A percentile compares a stretch with the other conserved stretches of the same genome.
Evolutionary conservation across 2,888 invertebrate species (phyloP).

Genomic region (Gortyna flavago): DNA sequence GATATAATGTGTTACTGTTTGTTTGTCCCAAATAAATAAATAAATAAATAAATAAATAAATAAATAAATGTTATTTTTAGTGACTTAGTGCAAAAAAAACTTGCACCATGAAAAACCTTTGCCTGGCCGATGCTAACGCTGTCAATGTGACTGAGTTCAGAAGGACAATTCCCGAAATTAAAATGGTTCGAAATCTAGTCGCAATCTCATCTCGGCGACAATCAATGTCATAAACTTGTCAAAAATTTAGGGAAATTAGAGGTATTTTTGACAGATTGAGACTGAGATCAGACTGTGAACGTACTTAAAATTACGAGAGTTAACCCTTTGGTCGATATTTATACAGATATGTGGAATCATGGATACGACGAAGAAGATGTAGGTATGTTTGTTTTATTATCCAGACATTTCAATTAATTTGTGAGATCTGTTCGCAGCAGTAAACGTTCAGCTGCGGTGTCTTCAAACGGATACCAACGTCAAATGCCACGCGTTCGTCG

Average conservation of each 20-base stretch:
- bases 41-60: no score
- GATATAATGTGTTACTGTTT: no score
- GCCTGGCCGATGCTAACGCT: neutral
- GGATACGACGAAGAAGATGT: neutral
- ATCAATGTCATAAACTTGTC: neutral
- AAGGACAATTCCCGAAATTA: no score
- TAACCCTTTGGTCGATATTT: neutral
- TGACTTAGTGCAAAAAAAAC: neutral
- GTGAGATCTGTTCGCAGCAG: conserved; percentile 7
- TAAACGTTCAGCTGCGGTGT: conserved; percentile 13
- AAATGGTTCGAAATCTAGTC: no score
- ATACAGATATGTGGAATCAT: neutral
- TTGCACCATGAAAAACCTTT: no score
- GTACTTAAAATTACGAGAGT: neutral
- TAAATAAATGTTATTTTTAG: neutral
- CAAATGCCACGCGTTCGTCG: conserved; percentile 35
- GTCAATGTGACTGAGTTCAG: neutral
- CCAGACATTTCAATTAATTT: conserved; percentile 11
- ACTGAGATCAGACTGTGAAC: neutral
- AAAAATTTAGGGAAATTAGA: no score
- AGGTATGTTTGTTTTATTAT: neutral
- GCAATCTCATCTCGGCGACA: neutral
- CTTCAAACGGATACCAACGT: conserved; percentile 46
- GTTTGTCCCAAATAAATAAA: no score
- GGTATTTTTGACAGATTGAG: neutral